Base-by-base conservation (phyloP, 92 coral and sea anemone species). In the Zoanthus gigantus region DNA sequence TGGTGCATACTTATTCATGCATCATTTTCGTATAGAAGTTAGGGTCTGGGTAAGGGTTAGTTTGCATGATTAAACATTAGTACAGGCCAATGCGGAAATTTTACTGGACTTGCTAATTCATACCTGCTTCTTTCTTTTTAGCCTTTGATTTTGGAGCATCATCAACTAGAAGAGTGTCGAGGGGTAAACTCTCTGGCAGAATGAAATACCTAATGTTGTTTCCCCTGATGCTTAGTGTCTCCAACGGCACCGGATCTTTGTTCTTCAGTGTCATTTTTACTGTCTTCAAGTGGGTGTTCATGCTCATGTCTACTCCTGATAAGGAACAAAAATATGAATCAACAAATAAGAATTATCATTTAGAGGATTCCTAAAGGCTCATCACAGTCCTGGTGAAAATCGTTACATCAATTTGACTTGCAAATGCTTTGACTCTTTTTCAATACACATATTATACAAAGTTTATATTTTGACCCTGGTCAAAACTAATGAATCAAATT, bases 191-290 rank as follows among this genome's bases (percentile, higher is more conserved):
- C 90, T 97, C 99, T 13, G 99, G 99, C 18, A 97, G 97, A 42
- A 97, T 97, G 91, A 93, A 97, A 88, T 97, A 97, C 56, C 99
- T 91, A 67, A 97, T 97, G 88, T 97, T 97, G 76, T 97, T 97
- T 42, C 99, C 99, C 67, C 99, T 79, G 79, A 97, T 97, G 80
- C 99, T 97, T 6, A 97, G 88, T 10, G 97, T 88, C 76, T 97
- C 99, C 73, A 97, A 66, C 80, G 94, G 99, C 67, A 97, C 95
- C 12, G 99, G 99, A 50, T 97, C 99, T 84, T 96, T 97, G 92
- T 97, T 95, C 88, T 97, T 97, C 56, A 97, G 93, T 9, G 99
- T 97, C 99, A 97, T 97, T 75, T 97, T 97, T 14, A 97, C 99
- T 47, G 99, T 94, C 86, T 95, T 97, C 72, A 97, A 86, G 87